Conservation (phyloP, 2,113 vertebrate genomes). For the Pluvianellus socialis region DNA sequence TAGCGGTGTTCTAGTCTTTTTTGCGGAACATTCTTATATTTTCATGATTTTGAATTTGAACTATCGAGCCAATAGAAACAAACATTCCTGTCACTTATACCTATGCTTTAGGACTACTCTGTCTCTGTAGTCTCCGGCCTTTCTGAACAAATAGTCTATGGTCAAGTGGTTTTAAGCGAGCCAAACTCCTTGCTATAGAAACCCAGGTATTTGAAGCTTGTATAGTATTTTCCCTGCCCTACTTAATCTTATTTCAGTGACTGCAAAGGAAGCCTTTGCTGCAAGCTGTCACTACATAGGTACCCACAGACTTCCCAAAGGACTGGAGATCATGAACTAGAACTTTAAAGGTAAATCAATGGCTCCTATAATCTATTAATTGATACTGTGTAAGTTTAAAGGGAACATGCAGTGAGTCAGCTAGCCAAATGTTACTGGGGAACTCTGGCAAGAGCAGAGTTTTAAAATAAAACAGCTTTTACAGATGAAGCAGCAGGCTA, state of each 20-base stretch:
- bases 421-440: background rate
- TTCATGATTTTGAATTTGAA: background rate
- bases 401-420: background rate
- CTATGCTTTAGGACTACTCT: background rate
- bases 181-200: background rate
- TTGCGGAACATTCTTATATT: background rate
- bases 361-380: background rate
- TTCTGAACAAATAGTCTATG: background rate
- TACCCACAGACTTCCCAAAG: background rate
- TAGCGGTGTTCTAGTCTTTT: background rate
- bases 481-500: background rate
- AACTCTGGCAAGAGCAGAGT: background rate
- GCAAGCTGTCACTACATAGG: background rate
- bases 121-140: background rate
- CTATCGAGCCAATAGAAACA: background rate
- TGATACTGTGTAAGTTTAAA: background rate
- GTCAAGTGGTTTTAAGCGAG: background rate
- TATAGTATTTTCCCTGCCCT: background rate
- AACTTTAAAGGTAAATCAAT: conserved; percentile 10
- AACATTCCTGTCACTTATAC: background rate
- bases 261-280: background rate
- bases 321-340: background rate
- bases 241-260: background rate
- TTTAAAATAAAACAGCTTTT: background rate
- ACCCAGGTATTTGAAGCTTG: background rate